phyloP scores from a whole-genome alignment of 2,797 vertebrate species.

The Lepilemur ruficaudatus region DNA sequence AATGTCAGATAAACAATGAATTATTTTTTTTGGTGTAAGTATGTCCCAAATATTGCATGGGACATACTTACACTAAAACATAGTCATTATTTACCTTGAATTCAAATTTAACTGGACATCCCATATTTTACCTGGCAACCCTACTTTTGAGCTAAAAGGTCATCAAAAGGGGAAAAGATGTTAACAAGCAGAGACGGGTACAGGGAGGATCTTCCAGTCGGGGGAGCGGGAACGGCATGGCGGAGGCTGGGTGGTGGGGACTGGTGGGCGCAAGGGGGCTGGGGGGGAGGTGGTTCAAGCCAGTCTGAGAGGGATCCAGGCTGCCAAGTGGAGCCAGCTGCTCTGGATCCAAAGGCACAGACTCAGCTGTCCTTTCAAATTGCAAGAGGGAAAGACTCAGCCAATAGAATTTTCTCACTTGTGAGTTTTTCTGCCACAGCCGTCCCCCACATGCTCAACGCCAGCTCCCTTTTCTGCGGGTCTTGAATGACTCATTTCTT shows the following conservation, averaged over 20 bases:
- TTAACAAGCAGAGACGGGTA: neutral
- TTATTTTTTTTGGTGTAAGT: neutral
- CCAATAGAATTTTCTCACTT: neutral
- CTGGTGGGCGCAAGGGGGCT: rapidly evolving
- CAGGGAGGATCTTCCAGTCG: neutral
- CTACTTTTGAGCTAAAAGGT: neutral
- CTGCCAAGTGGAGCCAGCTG: neutral
- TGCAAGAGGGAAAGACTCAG: neutral
- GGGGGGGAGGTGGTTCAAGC: rapidly evolving
- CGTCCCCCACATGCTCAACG: rapidly evolving
- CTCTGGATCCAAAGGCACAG: no score
- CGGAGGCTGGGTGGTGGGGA: neutral
- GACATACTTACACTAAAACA: neutral
- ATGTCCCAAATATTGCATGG: neutral
- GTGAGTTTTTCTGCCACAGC: neutral
- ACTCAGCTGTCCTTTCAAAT: neutral
- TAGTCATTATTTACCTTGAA: neutral
- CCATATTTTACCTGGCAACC: neutral
- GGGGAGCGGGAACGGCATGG: neutral
- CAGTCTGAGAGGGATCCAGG: neutral
- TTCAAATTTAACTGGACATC: neutral
- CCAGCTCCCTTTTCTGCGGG: neutral
- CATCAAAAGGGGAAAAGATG: neutral
- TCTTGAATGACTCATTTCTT: rapidly evolving
- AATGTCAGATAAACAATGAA: neutral